Base-by-base conservation (phyloP, 35 echinoderm and acorn worm genomes). In the Heliocidaris erythrogramma region DNA sequence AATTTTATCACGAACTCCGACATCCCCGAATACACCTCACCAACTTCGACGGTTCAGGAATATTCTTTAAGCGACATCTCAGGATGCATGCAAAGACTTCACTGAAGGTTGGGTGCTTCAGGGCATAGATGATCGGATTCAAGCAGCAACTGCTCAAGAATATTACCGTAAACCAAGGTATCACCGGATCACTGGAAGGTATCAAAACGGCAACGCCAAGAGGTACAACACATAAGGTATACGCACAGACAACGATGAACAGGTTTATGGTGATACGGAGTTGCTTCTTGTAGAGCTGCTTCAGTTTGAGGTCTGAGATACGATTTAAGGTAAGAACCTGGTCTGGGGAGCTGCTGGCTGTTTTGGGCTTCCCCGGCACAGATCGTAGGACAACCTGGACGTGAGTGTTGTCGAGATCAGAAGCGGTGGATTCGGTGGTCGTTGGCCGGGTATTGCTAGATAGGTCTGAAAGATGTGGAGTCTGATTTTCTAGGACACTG, bases 181-280 rank as follows among this genome's bases (percentile, higher is more conserved):
- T 94, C 50, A 94, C 94, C 27, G 85, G 95, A 30, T 96, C 92
- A 32, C 93, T 96, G 85, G 84, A 42, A 10, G 95, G 95, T 52
- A 96, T 94, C 69, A 89, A 5, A 49, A 94, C 48, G 35, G 95
- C 95, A 24, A 96, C 90, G 56, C 60, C 94, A 78, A 61, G 84
- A 13, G 95, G 95, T 9, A 90, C 49, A 47, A 92, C 47, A 49
- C 95, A 95, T 8, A 85, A 24, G n/a, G 86, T 59, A 31, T 91
- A 96, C 16, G 85, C 92, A 71, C 93, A 94, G 17, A 96, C 95
- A 18, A 97, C 94, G 13, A 94, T 13, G 61, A 97, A 97, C 52
- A 97, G 85, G 48, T 97, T 97, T 69, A 95, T 94, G 13, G 96
- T 97, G 16, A 97, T 95, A 65, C 86, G 65, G 47, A 95, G 48